Base-by-base conservation (phyloP, 2,888 invertebrate genomes). In the Oligia latruncula region DNA sequence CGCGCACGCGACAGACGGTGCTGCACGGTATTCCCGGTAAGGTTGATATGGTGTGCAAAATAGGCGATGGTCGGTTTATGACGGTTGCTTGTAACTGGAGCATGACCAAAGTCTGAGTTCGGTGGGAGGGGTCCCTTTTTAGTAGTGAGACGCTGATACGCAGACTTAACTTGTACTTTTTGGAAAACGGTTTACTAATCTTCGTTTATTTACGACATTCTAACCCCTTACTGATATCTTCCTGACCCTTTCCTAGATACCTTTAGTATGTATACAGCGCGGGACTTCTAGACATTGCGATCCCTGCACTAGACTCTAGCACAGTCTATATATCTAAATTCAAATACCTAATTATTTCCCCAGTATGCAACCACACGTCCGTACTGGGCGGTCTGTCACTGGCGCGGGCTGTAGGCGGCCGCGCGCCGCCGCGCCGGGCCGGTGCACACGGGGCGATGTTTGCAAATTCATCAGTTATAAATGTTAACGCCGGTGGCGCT, bases 391-490 rank as follows among this genome's bases (percentile, higher is more conserved):
- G 40, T 40, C 29, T 20, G 74, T 43, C 71, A 40, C 40, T 49
- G 52, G 20, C n/a, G 60, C 15, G 23, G 58, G 4, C 35, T 29
- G 60, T 0, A n/a, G 23, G 58, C 35, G 8, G 35, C 71, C 11
- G 46, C 23, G 1, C 20, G 35, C 71, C 11, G 46, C 23, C 2
- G 23, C 43, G n/a, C 23, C 52, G 43, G 46, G 23, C 35, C 60
- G 68, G n/a, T 71, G 46, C 74, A 75, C 70, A 65, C 4, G 46
- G 46, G 4, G 64, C 67, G 82, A 83, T 88, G 75, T 91, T 93
- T 88, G 90, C 86, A 90, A 89, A 91, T 91, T 91, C 90, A 93
- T 91, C 90, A 88, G 90, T 87, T 90, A 90, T 89, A 82, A 87
- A 85, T 79, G 80, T 82, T 86, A 86, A 77, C 81, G 84, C 83